Conservation (phyloP, 30 jellyfish, hydroid and myxozoan genomes). For the Aurelia sp. region DNA sequence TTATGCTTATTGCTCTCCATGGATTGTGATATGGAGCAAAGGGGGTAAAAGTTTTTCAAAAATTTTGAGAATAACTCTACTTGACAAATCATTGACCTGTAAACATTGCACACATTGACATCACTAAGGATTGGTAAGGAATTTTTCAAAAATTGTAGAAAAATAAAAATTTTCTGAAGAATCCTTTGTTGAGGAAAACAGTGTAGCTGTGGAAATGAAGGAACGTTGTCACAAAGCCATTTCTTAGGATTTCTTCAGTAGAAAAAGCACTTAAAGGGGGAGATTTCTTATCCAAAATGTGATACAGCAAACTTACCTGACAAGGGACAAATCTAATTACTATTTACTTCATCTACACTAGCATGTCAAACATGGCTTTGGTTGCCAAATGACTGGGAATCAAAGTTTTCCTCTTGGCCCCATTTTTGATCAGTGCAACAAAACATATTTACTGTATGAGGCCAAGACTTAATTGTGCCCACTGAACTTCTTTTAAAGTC, state of each 20-base stretch:
- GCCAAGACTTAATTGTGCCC: not conserved
- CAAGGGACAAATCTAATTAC: conserved; percentile 10
- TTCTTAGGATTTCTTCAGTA: too few species aligned
- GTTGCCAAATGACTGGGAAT: conserved; percentile 12
- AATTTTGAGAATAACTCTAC: not conserved
- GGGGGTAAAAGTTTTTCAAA: not conserved
- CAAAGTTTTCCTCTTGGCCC: not conserved
- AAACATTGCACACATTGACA: not conserved
- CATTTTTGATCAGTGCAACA: too few species aligned
- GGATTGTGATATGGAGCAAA: not conserved
- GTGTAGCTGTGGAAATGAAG: too few species aligned
- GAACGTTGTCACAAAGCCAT: too few species aligned
- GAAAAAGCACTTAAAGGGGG: too few species aligned
- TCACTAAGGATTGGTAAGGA: not conserved
- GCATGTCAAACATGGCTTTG: conserved; percentile 6
- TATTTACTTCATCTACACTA: conserved; percentile 1
- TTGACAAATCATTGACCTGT: too few species aligned
- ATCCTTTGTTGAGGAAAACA: too few species aligned
- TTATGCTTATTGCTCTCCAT: not conserved
- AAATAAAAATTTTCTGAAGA: too few species aligned
- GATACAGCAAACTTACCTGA: not conserved
- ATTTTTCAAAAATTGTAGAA: not conserved
- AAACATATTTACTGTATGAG: too few species aligned
- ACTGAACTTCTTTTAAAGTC: not conserved
- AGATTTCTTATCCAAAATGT: not conserved